A percentile compares a stretch with the other conserved stretches of the same genome.
Conservation (phyloP, 2,888 invertebrate species). For the Leptinotarsa juncta region DNA sequence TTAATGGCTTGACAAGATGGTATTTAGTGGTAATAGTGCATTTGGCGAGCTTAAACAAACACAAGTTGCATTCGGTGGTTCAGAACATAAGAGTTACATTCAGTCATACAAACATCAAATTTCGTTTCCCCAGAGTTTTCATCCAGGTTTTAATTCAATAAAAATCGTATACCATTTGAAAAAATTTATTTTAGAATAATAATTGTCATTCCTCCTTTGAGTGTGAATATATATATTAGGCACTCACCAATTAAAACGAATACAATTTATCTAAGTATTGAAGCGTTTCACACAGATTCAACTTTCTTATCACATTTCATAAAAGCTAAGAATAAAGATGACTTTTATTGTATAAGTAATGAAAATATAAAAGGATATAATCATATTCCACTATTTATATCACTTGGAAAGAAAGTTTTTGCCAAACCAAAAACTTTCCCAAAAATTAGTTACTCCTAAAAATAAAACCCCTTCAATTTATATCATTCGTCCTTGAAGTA, state of each 20-base stretch:
- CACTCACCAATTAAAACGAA: neutral
- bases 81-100: too few species aligned
- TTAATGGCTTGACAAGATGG: too few species aligned
- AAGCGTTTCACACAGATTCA: neutral
- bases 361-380: neutral
- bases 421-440: too few species aligned
- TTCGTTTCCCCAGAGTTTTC: too few species aligned
- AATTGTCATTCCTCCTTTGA: neutral
- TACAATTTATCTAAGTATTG: neutral
- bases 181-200: neutral
- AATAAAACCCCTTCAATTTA: neutral
- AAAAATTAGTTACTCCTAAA: too few species aligned
- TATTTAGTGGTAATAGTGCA: too few species aligned
- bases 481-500: neutral
- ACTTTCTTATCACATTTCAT: constrained; percentile 11
- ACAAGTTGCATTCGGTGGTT: too few species aligned
- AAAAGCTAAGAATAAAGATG: constrained; percentile 5
- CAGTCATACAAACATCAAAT: too few species aligned
- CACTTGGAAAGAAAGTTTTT: too few species aligned
- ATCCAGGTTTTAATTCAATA: too few species aligned
- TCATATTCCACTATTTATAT: neutral
- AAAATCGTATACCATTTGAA: too few species aligned
- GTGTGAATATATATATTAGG: neutral
- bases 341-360: constrained; percentile 1
- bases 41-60: too few species aligned